A percentile compares a stretch with the other conserved stretches of the same genome.
These are phyloP conservation scores for Drosophila mimetica DNA, from an alignment of 2,888 invertebrate species.

Conservation along the genomic window DNA sequence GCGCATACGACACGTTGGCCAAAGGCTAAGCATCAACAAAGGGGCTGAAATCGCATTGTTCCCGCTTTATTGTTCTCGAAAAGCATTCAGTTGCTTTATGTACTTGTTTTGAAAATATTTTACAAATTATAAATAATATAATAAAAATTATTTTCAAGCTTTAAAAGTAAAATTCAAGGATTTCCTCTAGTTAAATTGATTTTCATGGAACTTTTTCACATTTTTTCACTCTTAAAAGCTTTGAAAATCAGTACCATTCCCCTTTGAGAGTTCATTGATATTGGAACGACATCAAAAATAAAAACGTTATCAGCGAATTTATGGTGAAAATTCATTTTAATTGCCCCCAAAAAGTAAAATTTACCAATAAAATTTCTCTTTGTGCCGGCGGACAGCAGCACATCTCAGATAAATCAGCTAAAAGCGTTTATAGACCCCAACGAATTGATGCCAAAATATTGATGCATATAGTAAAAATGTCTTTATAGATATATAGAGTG, in stretches of 20 bases:
- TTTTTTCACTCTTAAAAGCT: background rate
- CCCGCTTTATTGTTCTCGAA: background rate
- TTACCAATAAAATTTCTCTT: conserved; percentile 13
- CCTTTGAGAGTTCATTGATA: conserved; percentile 24
- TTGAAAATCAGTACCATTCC: background rate
- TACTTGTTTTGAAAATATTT: too few relatives aligned
- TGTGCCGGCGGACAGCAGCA: conserved; percentile 7
- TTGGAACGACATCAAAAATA: conserved; percentile 7
- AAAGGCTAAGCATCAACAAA: conserved; percentile 13
- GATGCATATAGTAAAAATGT: conserved; percentile 13
- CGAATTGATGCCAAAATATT: conserved; percentile 15
- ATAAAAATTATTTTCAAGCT: too few relatives aligned
- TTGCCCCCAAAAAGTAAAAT: conserved; percentile 23
- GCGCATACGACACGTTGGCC: conserved; percentile 35
- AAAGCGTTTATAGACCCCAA: conserved; percentile 28
- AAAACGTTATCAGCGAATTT: conserved; percentile 12
- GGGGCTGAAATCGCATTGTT: background rate
- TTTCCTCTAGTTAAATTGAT: too few relatives aligned
- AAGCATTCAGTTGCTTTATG: background rate
- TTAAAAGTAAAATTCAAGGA: background rate
- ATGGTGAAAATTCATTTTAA: conserved; percentile 16
- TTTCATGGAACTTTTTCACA: too few relatives aligned
- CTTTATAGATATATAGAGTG: conserved; percentile 27
- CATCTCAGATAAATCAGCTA: conserved; percentile 32
- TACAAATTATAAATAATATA: too few relatives aligned